Evolutionary conservation across 2,797 vertebrate species (phyloP), one percentile per base, ranked within the genome.

Genomic region (Myiotriccus ornatus): DNA sequence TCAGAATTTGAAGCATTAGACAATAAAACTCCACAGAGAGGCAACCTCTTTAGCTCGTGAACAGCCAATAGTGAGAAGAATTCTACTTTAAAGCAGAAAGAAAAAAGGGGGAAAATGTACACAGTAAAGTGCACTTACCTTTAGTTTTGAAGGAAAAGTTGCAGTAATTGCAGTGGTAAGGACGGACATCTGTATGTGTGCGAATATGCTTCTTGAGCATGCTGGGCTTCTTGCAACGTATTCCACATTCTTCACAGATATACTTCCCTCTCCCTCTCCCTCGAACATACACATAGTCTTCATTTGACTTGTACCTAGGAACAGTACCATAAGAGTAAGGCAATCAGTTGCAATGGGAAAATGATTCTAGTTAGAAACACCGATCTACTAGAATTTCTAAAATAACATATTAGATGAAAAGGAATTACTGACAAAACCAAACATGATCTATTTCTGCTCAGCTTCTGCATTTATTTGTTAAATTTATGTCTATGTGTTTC

Each of bases 71-170:
- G 11, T 21, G 68, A 83, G 37, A 90, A 79, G 6, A 60, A 57
- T 32, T 65, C 8, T 23, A 41, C 37, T 68, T 67, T 8, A 39
- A 65, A 77, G 18, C 2, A 64, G 15, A 46, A 83, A 59, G 21
- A 34, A 70, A 93, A 39, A 71, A 25, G 60, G 28, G 11, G 6
- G 3, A 32, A 73, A 82, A 19, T 0, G 17, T 14, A 27, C 4
- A 14, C 25, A 20, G 37, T 24, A 4, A 55, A 76, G 55, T 11
- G 37, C 27, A 70, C 71, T 25, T 97, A 99, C 99, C 99, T 99
- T 99, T 99, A 4, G 99, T 99, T 98, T 99, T 99, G 97, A 99
- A 99, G 95, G 99, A 99, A 93, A 99, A 99, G 97, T 99, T 99
- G 97, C 99, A 99, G 97, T 99, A 98, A 75, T 98, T 98, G 97